Evolutionary conservation across 1,140 invertebrate genomes (phyloP), one percentile per base, ranked within the genome.

Genomic region (Ditylenchus dipsaci): DNA sequence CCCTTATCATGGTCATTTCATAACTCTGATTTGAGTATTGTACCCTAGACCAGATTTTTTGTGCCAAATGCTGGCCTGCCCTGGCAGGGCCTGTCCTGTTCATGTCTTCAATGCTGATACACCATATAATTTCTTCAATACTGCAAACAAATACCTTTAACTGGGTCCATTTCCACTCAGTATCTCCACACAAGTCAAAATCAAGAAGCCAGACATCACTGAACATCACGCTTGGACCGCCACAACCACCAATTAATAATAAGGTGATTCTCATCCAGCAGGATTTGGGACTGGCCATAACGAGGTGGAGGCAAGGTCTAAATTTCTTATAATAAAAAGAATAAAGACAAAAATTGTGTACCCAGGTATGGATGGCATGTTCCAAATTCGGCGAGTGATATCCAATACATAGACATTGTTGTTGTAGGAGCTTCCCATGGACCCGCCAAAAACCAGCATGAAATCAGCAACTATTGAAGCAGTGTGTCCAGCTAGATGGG

Each of bases 401-500:
- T 76, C 76, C 29, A 75, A 68, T 26, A 76, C 68, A 58, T 73
- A 78, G 29, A 76, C 73, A 65, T 75, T 76, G 13, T 75, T 74
- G 47, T 75, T 76, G 29, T 72, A 76, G 23, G 72, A 75, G 29
- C 66, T 65, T 19, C 75, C 75, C 73, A 76, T 75, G 11, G 75
- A 76, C 13, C 75, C 75, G 5, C 75, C 75, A 57, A 77, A 78
- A 33, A 76, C 76, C 19, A 76, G 67, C 75, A 76, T 76, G 53
- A 78, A 76, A 85, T 93, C 88, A 57, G 87, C 88, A 83, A 91
- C 89, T 67, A 97, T 88, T 45, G 90, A 90, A 13, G 91, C 92
- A n/a, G 92, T 94, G 85, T 97, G 93, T 7, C 87, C 87, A 13
- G 92, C 93, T 53, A 91, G 90, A 81, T 89, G 89, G 0, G 92